Percentiles rank a stretch among this genome's conserved stretches.
These are phyloP conservation scores for Apostichopus leukothele DNA, from an alignment of 53 echinoderm and acorn worm genomes.

Conservation along the genomic window DNA sequence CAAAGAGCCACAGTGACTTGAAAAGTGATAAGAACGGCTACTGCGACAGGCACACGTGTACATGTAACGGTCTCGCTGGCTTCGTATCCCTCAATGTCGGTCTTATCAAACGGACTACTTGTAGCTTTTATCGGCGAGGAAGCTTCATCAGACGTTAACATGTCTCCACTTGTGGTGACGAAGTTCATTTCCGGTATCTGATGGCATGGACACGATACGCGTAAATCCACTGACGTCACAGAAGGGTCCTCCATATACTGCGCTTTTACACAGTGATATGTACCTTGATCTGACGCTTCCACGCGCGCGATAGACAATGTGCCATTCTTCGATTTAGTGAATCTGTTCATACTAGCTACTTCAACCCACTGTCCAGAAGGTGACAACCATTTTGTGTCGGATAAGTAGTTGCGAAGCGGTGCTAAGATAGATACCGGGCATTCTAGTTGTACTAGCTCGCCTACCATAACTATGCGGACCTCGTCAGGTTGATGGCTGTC, in stretches of 20 bases:
- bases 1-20: slow-evolving; percentile 81
- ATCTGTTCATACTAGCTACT: slow-evolving; percentile 2
- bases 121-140: neutral
- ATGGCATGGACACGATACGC: slow-evolving; percentile 59
- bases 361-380: slow-evolving; percentile 53
- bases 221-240: slow-evolving; percentile 55
- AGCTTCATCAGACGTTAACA: neutral
- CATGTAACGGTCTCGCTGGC: slow-evolving; percentile 21
- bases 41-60: slow-evolving; percentile 73
- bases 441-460: neutral
- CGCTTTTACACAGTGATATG: slow-evolving; percentile 57
- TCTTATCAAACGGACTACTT: no score
- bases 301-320: slow-evolving; percentile 40
- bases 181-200: slow-evolving; percentile 17
- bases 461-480: neutral
- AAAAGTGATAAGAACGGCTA: slow-evolving; percentile 85
- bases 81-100: neutral
- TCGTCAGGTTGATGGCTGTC: neutral
- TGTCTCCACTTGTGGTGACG: neutral
- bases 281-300: slow-evolving; percentile 44
- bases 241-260: slow-evolving; percentile 12
- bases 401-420: neutral
- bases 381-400: slow-evolving; percentile 54
- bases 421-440: neutral
- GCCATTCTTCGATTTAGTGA: slow-evolving; percentile 40